A percentile compares a stretch with the other conserved stretches of the same genome.
Evolutionary conservation across 2,888 invertebrate genomes (phyloP).

Genomic region (Brachyopa scutellaris): DNA sequence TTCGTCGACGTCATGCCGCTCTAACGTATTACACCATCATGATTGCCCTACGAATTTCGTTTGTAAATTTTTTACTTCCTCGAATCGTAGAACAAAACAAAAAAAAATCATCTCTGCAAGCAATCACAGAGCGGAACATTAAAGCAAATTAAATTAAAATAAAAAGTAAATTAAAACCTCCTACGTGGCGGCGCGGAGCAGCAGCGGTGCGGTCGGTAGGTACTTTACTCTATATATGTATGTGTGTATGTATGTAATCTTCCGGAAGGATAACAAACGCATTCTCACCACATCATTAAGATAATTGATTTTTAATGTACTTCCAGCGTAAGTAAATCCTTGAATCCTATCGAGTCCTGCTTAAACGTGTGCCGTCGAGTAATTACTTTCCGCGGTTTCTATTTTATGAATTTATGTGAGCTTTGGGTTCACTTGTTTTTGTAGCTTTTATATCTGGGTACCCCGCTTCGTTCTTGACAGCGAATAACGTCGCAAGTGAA

Average conservation of each 20-base stretch:
- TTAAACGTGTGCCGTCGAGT: constrained; percentile 41
- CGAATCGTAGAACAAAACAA: no score
- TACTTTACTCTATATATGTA: no score
- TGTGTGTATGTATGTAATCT: no score
- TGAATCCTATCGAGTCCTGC: constrained; percentile 27
- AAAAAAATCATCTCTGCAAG: background rate
- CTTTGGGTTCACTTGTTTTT: background rate
- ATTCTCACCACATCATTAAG: constrained; percentile 52
- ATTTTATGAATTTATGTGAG: constrained; percentile 21
- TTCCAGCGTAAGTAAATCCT: constrained; percentile 42
- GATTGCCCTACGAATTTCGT: no score
- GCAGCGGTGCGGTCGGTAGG: no score
- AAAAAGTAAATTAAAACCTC: constrained; percentile 26
- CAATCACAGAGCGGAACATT: constrained; percentile 6
- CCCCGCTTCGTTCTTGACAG: no score
- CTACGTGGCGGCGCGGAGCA: background rate
- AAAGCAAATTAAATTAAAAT: constrained; percentile 44
- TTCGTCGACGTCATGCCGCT: no score
- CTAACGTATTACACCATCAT: no score
- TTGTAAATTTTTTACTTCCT: no score
- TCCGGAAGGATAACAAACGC: constrained; percentile 38
- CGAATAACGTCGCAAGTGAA: no score
- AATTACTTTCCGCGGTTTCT: constrained; percentile 40
- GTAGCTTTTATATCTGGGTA: no score
- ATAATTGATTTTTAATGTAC: constrained; percentile 65